Evolutionary conservation across 2,888 invertebrate genomes (phyloP).

Genomic region (Clistopyga incitator): DNA sequence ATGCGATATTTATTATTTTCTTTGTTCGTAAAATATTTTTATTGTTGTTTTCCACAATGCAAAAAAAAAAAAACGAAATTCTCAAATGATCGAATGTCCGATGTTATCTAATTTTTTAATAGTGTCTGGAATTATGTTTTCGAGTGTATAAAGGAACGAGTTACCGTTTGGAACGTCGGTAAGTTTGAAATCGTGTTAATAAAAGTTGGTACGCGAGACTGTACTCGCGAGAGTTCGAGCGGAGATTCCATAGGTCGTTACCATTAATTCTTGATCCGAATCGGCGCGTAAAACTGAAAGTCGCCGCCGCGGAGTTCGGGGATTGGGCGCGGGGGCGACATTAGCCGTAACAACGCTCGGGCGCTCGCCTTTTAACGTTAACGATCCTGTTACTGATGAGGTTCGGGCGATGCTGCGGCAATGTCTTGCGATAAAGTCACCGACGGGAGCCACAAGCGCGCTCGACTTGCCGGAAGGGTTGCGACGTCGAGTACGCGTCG

Average conservation of each 20-base stretch:
- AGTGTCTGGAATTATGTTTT: too few relatives aligned
- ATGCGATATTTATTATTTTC: not conserved
- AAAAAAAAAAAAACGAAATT: too few relatives aligned
- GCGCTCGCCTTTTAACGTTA: constrained; percentile 81
- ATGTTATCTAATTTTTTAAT: not conserved
- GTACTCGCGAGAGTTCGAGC: constrained; percentile 56
- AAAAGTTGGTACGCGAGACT: constrained; percentile 44
- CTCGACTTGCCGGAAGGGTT: constrained; percentile 74
- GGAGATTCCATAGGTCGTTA: constrained; percentile 75
- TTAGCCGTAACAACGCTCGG: constrained; percentile 83
- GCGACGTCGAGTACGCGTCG: constrained; percentile 21
- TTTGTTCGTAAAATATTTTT: too few relatives aligned
- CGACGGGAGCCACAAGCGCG: constrained; percentile 82
- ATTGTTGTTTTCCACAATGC: too few relatives aligned
- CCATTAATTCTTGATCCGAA: constrained; percentile 84
- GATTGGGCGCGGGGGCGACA: constrained; percentile 69
- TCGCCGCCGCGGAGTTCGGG: constrained; percentile 78
- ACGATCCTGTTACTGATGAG: constrained; percentile 83
- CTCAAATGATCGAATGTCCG: too few relatives aligned
- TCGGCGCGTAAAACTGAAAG: constrained; percentile 84
- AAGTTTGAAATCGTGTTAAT: constrained; percentile 32
- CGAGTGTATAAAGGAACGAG: not conserved
- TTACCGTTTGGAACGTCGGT: not conserved
- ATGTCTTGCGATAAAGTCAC: constrained; percentile 83
- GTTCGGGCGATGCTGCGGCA: constrained; percentile 73